Evolutionary conservation across 2,888 invertebrate species (phyloP).

Genomic region (Netelia fuscicornis): DNA sequence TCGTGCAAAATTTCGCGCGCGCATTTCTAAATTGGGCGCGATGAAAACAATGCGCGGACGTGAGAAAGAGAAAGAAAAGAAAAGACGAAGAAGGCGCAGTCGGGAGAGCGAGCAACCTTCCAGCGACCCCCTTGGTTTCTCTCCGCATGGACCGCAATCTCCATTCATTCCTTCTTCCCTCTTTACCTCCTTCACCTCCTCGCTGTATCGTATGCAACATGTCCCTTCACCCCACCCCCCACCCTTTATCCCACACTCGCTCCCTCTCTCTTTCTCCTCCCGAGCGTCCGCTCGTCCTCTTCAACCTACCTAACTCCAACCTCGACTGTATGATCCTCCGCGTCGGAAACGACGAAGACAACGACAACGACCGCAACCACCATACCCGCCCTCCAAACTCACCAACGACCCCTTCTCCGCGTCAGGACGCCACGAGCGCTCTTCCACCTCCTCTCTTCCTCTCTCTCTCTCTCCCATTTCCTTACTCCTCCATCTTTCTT

Average conservation of each 20-base stretch:
- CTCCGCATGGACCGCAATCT: conserved; percentile 79
- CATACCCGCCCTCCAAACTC: conserved; percentile 49
- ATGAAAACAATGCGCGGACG: conserved; percentile 17
- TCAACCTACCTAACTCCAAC: conserved; percentile 44
- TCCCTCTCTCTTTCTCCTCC: conserved; percentile 60
- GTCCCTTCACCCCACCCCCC: conserved; percentile 57
- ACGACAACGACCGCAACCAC: conserved; percentile 51
- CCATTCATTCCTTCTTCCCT: conserved; percentile 81
- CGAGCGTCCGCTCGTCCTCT: conserved; percentile 44
- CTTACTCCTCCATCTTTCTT: conserved; percentile 1
- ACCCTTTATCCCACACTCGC: conserved; percentile 41
- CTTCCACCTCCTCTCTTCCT: conserved; percentile 2
- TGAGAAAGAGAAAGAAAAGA: neutral
- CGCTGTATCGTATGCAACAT: conserved; percentile 53
- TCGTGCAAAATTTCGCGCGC: conserved; percentile 13
- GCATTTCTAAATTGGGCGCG: conserved; percentile 43
- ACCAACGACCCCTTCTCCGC: conserved; percentile 54
- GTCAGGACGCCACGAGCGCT: conserved; percentile 40
- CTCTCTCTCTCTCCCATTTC: conserved; percentile 30
- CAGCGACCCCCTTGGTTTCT: conserved; percentile 59
- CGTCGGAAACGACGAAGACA: conserved; percentile 49
- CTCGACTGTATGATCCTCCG: conserved; percentile 54
- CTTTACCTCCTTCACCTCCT: conserved; percentile 48
- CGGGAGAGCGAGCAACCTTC: conserved; percentile 29
- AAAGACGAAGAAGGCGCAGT: neutral